Evolutionary conservation across 2,888 invertebrate genomes (phyloP), one percentile per base, ranked within the genome.

Genomic region (Mesorhabditis sp.): DNA sequence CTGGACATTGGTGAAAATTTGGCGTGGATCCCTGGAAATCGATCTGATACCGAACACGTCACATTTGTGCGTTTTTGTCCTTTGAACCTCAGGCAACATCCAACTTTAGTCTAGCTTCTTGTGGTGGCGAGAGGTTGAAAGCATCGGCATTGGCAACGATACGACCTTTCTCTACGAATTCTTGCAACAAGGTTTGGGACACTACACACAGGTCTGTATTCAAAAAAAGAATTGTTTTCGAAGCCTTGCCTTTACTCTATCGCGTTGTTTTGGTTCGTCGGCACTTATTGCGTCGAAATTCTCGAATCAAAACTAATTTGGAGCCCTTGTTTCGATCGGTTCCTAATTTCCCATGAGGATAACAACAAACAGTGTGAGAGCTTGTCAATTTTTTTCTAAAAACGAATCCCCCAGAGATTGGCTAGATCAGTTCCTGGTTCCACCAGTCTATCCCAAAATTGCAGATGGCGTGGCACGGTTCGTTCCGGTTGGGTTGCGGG

Each of bases 401-500:
- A 2, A 50, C 7, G n/a, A 50, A 50, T 13, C 7, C 58, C n/a
- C 7, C n/a, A 50, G n/a, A 10, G n/a, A 50, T 50, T n/a, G n/a
- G n/a, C 7, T n/a, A 13, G n/a, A 50, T 50, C 58, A 50, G 58
- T 50, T 10, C n/a, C 7, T 13, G n/a, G 58, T 50, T 50, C 7
- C 10, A 13, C 10, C 7, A 50, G 58, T 13, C 7, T 13, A 50
- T 13, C 7, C 7, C 10, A 50, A 10, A 13, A n/a, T 50, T 50
- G 7, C 58, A 50, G 58, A 50, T 50, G 58, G 58, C 58, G 7
- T 50, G 58, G 58, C 58, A 50, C n/a, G 58, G 58, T 13, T 50
- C 58, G 7, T 50, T 50, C 58, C 58, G 58, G n/a, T 50, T 50
- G 58, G 58, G 58, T 50, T 50, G 58, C 58, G 58, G 58, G n/a